A percentile compares a stretch with the other conserved stretches of the same genome.
Conservation (phyloP, 2,113 vertebrate genomes). For the Hepsetus odoe region DNA sequence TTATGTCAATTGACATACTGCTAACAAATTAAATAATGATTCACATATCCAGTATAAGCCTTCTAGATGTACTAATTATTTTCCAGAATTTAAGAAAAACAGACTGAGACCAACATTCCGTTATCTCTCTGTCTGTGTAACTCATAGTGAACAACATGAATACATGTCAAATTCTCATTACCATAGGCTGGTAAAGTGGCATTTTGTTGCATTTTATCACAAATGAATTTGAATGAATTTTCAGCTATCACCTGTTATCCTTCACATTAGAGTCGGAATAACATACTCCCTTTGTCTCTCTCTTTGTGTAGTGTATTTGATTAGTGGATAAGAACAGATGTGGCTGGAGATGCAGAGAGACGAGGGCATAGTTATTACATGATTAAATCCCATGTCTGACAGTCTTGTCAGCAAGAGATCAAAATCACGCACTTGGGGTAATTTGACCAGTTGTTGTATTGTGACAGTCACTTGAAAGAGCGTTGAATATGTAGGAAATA, state of each 20-base stretch:
- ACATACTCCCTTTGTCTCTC: neutral
- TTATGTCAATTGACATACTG: neutral
- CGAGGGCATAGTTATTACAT: slow-evolving; percentile 74
- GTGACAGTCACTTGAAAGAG: slow-evolving; percentile 73
- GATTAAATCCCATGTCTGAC: slow-evolving; percentile 80
- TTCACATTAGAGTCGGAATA: neutral
- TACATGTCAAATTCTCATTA: neutral
- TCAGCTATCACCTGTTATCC: neutral
- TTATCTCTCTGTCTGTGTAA: neutral
- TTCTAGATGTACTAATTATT: neutral
- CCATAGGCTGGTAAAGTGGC: neutral
- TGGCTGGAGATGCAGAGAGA: slow-evolving; percentile 46
- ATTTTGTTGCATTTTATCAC: neutral
- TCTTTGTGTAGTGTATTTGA: neutral
- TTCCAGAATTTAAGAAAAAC: neutral
- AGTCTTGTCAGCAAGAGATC: slow-evolving; percentile 76
- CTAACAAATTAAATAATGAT: neutral
- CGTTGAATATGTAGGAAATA: slow-evolving; percentile 53
- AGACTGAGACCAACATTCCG: neutral
- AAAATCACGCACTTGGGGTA: slow-evolving; percentile 74
- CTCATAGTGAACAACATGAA: neutral
- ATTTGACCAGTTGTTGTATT: slow-evolving; percentile 81
- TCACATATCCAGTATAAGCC: no score
- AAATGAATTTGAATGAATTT: neutral
- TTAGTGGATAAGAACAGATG: slow-evolving; percentile 26